phyloP scores from a whole-genome alignment of 2,113 vertebrate species.

The Siniperca knerii region DNA sequence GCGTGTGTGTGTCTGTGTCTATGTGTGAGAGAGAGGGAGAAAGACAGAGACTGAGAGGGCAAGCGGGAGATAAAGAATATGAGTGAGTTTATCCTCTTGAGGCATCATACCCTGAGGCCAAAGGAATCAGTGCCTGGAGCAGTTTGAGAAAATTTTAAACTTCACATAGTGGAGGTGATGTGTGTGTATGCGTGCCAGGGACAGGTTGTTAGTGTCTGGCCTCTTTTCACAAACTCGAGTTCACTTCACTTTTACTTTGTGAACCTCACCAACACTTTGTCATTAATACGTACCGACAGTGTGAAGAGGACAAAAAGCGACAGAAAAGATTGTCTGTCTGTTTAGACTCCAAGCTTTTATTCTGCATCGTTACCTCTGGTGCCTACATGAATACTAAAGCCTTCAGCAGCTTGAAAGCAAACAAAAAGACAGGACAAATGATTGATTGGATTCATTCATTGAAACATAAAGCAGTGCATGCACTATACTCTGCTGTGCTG shows the following conservation, averaged over 20 bases:
- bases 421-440: constrained; percentile 41
- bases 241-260: constrained; percentile 29
- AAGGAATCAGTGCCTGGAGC: constrained; percentile 61
- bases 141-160: constrained; percentile 43
- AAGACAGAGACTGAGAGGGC: not conserved
- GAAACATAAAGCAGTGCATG: constrained; percentile 43
- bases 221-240: constrained; percentile 18
- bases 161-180: constrained; percentile 25
- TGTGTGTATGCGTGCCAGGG: not conserved
- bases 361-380: constrained; percentile 27
- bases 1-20: constrained; percentile 3
- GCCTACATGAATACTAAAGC: constrained; percentile 32
- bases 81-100: constrained; percentile 48
- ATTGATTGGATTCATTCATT: constrained; percentile 53
- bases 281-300: constrained; percentile 24
- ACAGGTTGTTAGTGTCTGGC: not conserved
- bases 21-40: not conserved
- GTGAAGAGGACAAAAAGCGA: constrained; percentile 24
- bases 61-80: constrained; percentile 23
- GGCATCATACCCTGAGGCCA: constrained; percentile 58
- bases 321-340: constrained; percentile 21
- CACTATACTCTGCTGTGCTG: constrained; percentile 7
- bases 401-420: constrained; percentile 17
- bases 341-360: constrained; percentile 32
- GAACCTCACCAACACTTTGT: constrained; percentile 28